Evolutionary conservation across 2,113 vertebrate genomes (phyloP).

Genomic region (Abramis brama): DNA sequence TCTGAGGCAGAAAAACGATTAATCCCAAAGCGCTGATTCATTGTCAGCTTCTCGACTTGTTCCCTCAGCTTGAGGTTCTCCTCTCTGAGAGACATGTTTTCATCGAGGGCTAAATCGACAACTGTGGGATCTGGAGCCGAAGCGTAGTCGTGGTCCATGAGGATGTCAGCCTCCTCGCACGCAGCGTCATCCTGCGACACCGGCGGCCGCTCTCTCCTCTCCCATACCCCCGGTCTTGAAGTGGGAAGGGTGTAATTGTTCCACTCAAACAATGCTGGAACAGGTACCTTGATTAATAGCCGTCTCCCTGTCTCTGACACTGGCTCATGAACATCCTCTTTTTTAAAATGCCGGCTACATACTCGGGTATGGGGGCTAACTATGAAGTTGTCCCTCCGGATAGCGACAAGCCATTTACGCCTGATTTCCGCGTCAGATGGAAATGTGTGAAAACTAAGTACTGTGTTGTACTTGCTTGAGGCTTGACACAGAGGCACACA

Average conservation of each 20-base stretch:
- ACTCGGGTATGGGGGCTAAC: background rate
- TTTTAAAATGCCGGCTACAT: background rate
- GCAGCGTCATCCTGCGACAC: background rate
- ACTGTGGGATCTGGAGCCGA: background rate
- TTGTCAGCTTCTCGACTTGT: no score
- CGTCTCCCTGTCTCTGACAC: background rate
- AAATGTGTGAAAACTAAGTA: background rate
- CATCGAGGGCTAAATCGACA: background rate
- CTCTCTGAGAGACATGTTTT: background rate
- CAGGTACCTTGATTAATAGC: background rate
- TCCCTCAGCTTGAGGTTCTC: background rate
- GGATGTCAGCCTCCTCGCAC: no score
- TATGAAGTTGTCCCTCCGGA: background rate
- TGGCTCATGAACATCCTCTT: background rate
- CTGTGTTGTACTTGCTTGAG: background rate
- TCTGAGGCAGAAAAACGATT: no score
- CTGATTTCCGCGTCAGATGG: background rate
- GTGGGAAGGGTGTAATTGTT: no score
- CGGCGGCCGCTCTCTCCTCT: no score
- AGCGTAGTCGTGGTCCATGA: background rate
- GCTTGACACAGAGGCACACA: background rate
- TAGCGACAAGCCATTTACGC: background rate
- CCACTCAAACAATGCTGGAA: background rate
- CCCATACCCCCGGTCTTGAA: background rate
- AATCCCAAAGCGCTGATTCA: no score